Percentiles rank a stretch among this genome's conserved stretches.
Conservation (phyloP, 2,888 invertebrate species). For the Eueremaeus valkanovi region DNA sequence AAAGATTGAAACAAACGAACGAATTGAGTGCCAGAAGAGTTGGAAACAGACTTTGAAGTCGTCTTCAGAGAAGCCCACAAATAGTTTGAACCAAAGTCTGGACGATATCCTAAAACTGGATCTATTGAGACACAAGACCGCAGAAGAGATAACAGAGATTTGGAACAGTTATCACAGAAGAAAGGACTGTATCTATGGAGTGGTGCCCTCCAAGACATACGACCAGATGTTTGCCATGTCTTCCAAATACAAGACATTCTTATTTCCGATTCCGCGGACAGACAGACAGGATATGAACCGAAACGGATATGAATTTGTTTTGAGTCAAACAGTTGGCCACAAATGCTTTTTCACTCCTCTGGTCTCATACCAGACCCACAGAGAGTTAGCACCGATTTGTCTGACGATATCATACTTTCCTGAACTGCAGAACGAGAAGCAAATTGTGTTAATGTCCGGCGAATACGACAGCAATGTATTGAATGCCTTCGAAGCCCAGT, state of each 20-base stretch:
- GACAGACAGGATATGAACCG: not conserved
- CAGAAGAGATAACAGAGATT: slow-evolving; percentile 67
- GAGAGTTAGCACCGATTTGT: slow-evolving; percentile 84
- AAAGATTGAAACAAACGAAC: not conserved
- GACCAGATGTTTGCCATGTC: slow-evolving; percentile 38
- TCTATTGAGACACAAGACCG: slow-evolving; percentile 65
- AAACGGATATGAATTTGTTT: slow-evolving; percentile 71
- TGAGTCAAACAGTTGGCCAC: slow-evolving; percentile 67
- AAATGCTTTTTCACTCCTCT: slow-evolving; percentile 78
- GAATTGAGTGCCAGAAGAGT: not conserved
- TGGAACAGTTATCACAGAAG: slow-evolving; percentile 76
- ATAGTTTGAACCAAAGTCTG: slow-evolving; percentile 14
- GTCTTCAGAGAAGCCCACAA: not conserved
- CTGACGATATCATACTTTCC: slow-evolving; percentile 72
- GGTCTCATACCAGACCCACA: slow-evolving; percentile 73
- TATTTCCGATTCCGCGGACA: slow-evolving; percentile 49
- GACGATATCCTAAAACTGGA: slow-evolving; percentile 68
- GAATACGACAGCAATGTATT: slow-evolving; percentile 65
- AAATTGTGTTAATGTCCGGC: slow-evolving; percentile 75
- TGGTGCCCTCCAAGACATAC: slow-evolving; percentile 58
- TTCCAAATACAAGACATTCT: slow-evolving; percentile 48
- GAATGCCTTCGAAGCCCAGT: slow-evolving; percentile 38
- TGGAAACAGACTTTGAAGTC: not conserved
- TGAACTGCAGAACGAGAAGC: slow-evolving; percentile 65
- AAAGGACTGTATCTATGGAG: slow-evolving; percentile 71